phyloP scores from a whole-genome alignment of 2,888 invertebrate genomes.

The Ceraclea dissimilis region DNA sequence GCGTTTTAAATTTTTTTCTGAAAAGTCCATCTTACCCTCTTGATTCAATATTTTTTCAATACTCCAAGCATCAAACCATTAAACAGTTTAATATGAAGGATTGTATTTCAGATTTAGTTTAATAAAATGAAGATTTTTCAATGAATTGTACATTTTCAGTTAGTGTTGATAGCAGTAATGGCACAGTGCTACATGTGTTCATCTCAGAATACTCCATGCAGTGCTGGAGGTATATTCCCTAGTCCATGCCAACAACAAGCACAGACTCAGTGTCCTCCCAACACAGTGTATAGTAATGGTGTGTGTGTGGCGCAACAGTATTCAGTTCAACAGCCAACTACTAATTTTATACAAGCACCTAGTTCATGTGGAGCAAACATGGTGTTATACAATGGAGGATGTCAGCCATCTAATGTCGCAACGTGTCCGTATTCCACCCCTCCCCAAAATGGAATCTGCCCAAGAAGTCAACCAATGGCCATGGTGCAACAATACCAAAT shows the following conservation, averaged over 20 bases:
- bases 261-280: neutral
- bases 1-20: no score
- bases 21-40: no score
- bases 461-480: neutral
- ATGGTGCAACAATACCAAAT: neutral
- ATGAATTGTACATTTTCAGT: no score
- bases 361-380: neutral
- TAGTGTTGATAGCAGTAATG: no score
- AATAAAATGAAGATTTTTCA: no score
- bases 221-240: no score
- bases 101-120: no score
- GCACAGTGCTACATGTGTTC: no score
- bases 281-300: neutral
- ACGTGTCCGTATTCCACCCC: neutral
- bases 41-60: no score
- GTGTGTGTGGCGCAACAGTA: neutral
- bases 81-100: no score
- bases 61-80: no score
- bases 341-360: neutral
- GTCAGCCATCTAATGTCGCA: neutral
- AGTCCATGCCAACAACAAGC: neutral
- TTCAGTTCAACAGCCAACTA: neutral
- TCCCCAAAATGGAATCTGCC: neutral
- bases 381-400: conserved; percentile 1
- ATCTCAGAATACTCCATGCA: no score